Evolutionary conservation across 2,113 vertebrate species (phyloP), one percentile per base, ranked within the genome.

Genomic region (Vicugna pacos): DNA sequence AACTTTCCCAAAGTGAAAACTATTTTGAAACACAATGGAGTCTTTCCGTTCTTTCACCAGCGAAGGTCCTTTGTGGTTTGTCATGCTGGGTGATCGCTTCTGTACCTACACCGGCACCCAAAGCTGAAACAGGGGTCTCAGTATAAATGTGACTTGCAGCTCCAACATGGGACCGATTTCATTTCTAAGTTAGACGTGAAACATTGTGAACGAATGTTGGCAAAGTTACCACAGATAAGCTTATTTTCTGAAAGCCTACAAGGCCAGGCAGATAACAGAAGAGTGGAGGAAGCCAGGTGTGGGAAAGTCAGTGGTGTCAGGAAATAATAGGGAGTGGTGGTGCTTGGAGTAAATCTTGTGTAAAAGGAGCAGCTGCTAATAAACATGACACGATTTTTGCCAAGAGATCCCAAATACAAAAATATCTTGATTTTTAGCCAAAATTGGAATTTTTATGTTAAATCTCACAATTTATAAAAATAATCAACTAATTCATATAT

Each of bases 21-120:
- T 95, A 50, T 93, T 97, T 94, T 96, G 91, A 96, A 95, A 91
- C 69, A 89, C 54, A 95, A 73, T 86, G 72, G 62, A 35, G 24
- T 75, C 65, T 85, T 69, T 95, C 60, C 54, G 38, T 75, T 56
- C 58, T 90, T 70, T 91, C 35, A 24, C 46, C 42, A 75, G 79
- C 38, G 16, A 73, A 56, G 32, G 67, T 73, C 88, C 24, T 94
- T 82, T 20, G 16, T 48, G 20, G 22, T 86, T 70, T 73, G 50
- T 93, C 72, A 91, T 72, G 62, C 22, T 82, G 30, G 12, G 32
- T 69, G 38, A 91, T 50, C 89, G 5, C 38, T 87, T 96, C 48
- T 80, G 56, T 72, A 72, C 50, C 12, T 24, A 93, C 46, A 88
- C 89, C 5, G 14, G 46, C 5, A 88, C 32, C 46, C 46, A 82